Evolutionary conservation across 2,113 vertebrate genomes (phyloP), one percentile per base, ranked within the genome.

Genomic region (Agelaius tricolor): DNA sequence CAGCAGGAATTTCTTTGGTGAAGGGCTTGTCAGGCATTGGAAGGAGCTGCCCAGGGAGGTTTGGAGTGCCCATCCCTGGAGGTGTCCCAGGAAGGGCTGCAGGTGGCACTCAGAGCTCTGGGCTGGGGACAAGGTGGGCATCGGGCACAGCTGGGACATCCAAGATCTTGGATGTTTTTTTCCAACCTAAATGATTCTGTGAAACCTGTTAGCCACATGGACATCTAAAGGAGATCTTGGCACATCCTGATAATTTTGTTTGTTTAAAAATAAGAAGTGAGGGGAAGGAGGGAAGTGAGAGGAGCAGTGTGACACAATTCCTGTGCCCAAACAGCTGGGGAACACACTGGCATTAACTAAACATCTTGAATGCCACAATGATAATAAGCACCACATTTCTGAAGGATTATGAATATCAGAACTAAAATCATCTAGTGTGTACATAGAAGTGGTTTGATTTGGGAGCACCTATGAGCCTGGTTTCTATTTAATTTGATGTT

Each of bases 141-240:
- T 28, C 0, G 0, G 30, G 9, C 12, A 27, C 5, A 72, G 28
- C 1, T 4, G 18, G 28, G 52, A 6, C 52, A 54, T 30, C 52
- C 52, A 18, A 22, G 9, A 10, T 3, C 4, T 23, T 18, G 22
- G 22, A 13, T 43, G 27, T 10, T 15, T 37, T 65, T 65, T 73
- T 51, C 31, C 76, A 43, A 1, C 12, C 21, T 37, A 4, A 37
- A 4, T 15, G 20, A 21, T n/a, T 47, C 33, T 18, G 13, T 59
- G 17, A 33, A 59, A 24, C 4, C 3, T 16, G 30, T 41, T n/a
- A 30, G 15, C 30, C 21, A 49, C 24, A 1, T 21, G 35, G 43
- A 11, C 10, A 26, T 30, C 24, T 43, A 13, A 26, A 35, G 31
- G 52, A 58, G 10, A 51, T 26, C 14, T 41, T 52, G n/a, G 18